phyloP scores from a whole-genome alignment of 1,140 invertebrate species.

The Lepidurus apus region DNA sequence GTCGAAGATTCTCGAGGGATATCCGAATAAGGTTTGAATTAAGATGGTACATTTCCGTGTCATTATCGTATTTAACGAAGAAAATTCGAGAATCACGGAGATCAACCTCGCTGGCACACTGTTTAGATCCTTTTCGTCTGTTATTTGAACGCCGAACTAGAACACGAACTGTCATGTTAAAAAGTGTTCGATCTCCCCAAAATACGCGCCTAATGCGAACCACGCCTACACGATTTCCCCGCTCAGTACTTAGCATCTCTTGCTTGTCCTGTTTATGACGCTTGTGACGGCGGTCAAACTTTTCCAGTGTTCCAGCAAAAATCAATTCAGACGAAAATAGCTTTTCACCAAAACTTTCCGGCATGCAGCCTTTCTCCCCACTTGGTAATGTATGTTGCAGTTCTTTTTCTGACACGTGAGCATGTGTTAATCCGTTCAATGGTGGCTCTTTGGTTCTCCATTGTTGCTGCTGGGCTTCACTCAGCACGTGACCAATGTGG shows the following conservation, averaged over 20 bases:
- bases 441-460: neutral
- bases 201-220: conserved; percentile 1
- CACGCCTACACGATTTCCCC: neutral
- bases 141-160: neutral
- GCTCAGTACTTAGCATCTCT: neutral
- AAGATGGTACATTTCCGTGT: neutral
- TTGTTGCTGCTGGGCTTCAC: neutral
- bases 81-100: neutral
- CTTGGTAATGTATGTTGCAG: neutral
- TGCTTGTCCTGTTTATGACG: neutral
- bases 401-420: neutral
- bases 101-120: neutral
- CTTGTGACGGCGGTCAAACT: neutral
- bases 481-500: neutral
- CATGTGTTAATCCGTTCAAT: neutral
- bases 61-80: neutral
- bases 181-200: neutral
- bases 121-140: neutral
- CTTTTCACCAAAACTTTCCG: neutral
- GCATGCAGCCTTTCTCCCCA: neutral
- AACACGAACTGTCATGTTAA: neutral
- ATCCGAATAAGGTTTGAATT: neutral
- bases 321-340: neutral
- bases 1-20: conserved; percentile 7
- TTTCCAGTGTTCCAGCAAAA: conserved; percentile 14